Conservation (phyloP, 2,888 invertebrate genomes). For the Tricholauxania praeusta region DNA sequence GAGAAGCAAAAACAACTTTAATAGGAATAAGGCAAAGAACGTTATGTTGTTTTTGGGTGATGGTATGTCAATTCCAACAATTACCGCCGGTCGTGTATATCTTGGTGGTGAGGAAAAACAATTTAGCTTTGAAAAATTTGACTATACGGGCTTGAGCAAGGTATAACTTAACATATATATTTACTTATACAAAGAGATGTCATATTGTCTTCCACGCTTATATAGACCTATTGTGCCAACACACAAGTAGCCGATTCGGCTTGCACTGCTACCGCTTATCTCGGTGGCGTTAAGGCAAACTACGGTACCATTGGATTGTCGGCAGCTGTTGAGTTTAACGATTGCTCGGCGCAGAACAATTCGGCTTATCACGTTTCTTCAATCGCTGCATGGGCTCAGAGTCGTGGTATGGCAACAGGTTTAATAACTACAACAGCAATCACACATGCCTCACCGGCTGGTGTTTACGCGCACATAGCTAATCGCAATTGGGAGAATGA, state of each 20-base stretch:
- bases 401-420: constrained; percentile 74
- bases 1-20: constrained; percentile 56
- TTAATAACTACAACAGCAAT: constrained; percentile 83
- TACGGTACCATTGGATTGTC: constrained; percentile 81
- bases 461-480: constrained; percentile 80
- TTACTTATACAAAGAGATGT: neutral
- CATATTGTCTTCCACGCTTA: neutral
- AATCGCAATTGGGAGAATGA: constrained; percentile 82
- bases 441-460: constrained; percentile 85
- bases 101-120: constrained; percentile 82
- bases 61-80: constrained; percentile 88
- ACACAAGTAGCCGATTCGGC: constrained; percentile 87
- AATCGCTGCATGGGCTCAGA: constrained; percentile 79
- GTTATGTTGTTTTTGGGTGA: constrained; percentile 82
- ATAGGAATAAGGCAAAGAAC: constrained; percentile 70
- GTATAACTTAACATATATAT: constrained; percentile 64
- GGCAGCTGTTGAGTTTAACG: constrained; percentile 74
- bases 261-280: constrained; percentile 84
- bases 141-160: constrained; percentile 81
- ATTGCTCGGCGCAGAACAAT: constrained; percentile 75
- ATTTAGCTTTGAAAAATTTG: constrained; percentile 82
- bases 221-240: constrained; percentile 82
- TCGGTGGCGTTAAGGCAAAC: constrained; percentile 84
- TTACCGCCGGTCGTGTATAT: constrained; percentile 83
- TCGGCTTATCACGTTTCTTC: constrained; percentile 74